Evolutionary conservation across 2,888 invertebrate genomes (phyloP), one percentile per base, ranked within the genome.

Genomic region (Pachydiplax longipennis): DNA sequence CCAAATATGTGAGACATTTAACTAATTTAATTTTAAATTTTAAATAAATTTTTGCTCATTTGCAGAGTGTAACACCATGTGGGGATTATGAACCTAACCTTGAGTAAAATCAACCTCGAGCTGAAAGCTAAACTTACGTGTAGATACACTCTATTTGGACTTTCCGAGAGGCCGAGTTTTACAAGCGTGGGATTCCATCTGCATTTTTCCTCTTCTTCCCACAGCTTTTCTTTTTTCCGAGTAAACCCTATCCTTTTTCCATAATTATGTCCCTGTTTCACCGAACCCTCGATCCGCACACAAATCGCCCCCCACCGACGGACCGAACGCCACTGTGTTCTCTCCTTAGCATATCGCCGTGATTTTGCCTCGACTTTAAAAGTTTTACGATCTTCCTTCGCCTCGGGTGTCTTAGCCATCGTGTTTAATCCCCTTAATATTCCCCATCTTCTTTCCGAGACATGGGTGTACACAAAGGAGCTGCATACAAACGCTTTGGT

Each of bases 401-500:
- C 73, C 73, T 31, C 25, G 31, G 73, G 73, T 73, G 73, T 73
- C 73, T 73, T 73, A 73, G 73, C 73, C 13, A 73, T 73, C 73
- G 31, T n/a, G 31, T 73, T 73, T 73, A 73, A 73, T 73, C 73
- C 73, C 25, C 31, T 31, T 73, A 31, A 73, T 73, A 73, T 73
- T 73, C 25, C 73, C 73, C 25, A 73, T 73, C 31, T n/a, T n/a
- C n/a, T 25, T 12, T 0, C 8, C 73, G 8, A 73, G 73, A 73
- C 31, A 73, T 31, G 73, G 31, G 31, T 31, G 12, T 73, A 31
- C 10, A 73, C 73, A 13, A 25, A 13, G 61, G 18, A 31, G 87
- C 61, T 87, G 87, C 87, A 87, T 87, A 87, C 61, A 87, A 87
- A 87, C 61, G 12, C 25, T 22, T 35, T 31, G 22, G 35, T 61